Percentiles rank a stretch among this genome's conserved stretches.
phyloP scores from a whole-genome alignment of 2,888 invertebrate species.

The Dicyrtomina minuta region DNA sequence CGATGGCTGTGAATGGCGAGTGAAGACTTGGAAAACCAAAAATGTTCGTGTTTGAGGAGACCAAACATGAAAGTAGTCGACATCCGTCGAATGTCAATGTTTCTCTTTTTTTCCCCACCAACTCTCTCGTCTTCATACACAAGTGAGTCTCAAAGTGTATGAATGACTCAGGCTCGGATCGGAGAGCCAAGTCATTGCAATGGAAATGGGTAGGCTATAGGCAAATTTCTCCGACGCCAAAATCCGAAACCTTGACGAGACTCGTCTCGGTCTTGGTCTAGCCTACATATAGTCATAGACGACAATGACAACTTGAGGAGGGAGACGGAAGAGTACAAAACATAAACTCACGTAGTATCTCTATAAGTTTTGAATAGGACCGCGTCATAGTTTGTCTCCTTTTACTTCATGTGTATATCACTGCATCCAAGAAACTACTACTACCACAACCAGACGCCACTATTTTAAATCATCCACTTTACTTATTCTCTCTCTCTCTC shows the following conservation, averaged over 20 bases:
- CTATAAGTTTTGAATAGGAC: too few species aligned
- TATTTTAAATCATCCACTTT: too few species aligned
- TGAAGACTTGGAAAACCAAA: background rate
- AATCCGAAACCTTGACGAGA: background rate
- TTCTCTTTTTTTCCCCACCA: conserved; percentile 10
- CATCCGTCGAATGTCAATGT: conserved; percentile 14
- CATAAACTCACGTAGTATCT: conserved; percentile 22
- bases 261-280: too few species aligned
- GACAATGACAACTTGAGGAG: background rate
- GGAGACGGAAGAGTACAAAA: background rate
- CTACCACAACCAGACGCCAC: too few species aligned
- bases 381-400: conserved; percentile 1
- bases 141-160: too few species aligned
- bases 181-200: background rate
- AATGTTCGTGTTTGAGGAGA: background rate
- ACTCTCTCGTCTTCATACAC: conserved; percentile 10
- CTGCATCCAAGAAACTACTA: too few species aligned
- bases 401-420: conserved; percentile 32
- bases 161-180: background rate
- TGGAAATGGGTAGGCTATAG: background rate
- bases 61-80: conserved; percentile 1
- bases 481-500: conserved; percentile 32
- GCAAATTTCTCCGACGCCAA: background rate
- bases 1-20: background rate
- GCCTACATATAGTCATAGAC: too few species aligned